Evolutionary conservation across 2,888 invertebrate genomes (phyloP).

Genomic region (Drosophila tripunctata): DNA sequence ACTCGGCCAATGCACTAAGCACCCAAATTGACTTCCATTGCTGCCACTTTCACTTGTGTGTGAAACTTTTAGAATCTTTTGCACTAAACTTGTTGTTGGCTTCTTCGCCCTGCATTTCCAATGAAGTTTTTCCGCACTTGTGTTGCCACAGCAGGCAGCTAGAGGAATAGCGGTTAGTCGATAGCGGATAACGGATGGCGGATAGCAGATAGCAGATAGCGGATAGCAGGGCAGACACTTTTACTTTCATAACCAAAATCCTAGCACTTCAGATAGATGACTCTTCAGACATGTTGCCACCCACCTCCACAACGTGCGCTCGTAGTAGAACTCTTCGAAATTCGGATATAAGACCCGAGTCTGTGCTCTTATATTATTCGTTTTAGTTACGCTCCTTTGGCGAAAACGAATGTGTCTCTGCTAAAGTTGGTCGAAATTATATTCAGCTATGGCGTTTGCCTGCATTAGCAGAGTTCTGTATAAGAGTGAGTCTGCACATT

Average conservation of each 20-base stretch:
- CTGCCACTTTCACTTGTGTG: slow-evolving; percentile 63
- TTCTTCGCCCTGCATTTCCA: slow-evolving; percentile 51
- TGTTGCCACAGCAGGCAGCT: slow-evolving; percentile 5
- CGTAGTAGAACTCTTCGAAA: slow-evolving; percentile 22
- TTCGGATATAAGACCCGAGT: background rate
- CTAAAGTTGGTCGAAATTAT: slow-evolving; percentile 46
- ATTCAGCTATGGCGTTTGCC: slow-evolving; percentile 56
- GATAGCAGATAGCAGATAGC: background rate
- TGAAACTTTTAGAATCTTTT: slow-evolving; percentile 66
- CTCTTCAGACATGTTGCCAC: slow-evolving; percentile 53
- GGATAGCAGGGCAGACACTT: slow-evolving; percentile 40
- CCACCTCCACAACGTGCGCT: slow-evolving; percentile 7
- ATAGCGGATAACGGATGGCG: too few relatives aligned
- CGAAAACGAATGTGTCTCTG: slow-evolving; percentile 30
- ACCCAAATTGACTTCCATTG: slow-evolving; percentile 43
- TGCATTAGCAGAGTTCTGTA: slow-evolving; percentile 39
- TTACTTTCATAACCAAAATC: slow-evolving; percentile 68
- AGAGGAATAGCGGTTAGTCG: too few relatives aligned
- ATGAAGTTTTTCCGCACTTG: slow-evolving; percentile 56
- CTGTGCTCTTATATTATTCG: slow-evolving; percentile 18
- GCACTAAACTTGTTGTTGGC: slow-evolving; percentile 14
- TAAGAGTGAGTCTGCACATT: slow-evolving; percentile 66
- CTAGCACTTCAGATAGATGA: slow-evolving; percentile 20
- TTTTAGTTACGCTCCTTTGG: background rate
- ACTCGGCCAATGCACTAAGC: slow-evolving; percentile 28